Evolutionary conservation across 2,888 invertebrate species (phyloP), one percentile per base, ranked within the genome.

Genomic region (Creontiades dilutus): DNA sequence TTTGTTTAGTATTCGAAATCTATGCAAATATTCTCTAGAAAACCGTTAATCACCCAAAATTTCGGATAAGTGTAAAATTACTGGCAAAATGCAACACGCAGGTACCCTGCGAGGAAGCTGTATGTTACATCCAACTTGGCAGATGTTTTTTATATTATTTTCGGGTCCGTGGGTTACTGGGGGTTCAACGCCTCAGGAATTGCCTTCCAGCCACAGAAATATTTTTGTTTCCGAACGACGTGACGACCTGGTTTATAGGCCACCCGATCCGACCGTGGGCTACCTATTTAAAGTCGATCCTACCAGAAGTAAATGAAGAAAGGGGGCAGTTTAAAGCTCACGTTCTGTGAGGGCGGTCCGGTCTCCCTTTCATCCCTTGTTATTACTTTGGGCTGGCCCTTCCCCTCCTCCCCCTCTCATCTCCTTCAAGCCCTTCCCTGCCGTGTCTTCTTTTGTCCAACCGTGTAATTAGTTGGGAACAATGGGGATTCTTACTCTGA

Each of bases 371-470:
- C 82, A 82, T 47, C 52, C 82, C 82, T 47, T 82, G 52, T 82
- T 82, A 82, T 82, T 82, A 82, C 47, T 82, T 82, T 52, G 82
- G 48, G 48, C 82, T 19, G 16, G 47, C 48, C 47, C n/a, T n/a
- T n/a, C n/a, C n/a, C n/a, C 37, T 37, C 37, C 37, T 7, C 37
- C 37, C 37, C 7, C 37, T 37, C 37, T 7, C 37, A 37, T 37
- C 37, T 4, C 37, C 37, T 4, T 37, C 2, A 37, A 7, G 3
- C 37, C 37, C 52, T 47, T 52, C 82, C 23, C 14, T 27, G 52
- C 82, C 82, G 23, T 23, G 82, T 52, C 82, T 82, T 82, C 82
- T 82, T 82, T 82, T 82, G 82, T 82, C 82, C 82, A 82, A 82
- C 52, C 82, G 82, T 52, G 82, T 82, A 52, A 82, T 82, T 82